Evolutionary conservation across 1,140 invertebrate genomes (phyloP).

Genomic region (Phymastichus coffea): DNA sequence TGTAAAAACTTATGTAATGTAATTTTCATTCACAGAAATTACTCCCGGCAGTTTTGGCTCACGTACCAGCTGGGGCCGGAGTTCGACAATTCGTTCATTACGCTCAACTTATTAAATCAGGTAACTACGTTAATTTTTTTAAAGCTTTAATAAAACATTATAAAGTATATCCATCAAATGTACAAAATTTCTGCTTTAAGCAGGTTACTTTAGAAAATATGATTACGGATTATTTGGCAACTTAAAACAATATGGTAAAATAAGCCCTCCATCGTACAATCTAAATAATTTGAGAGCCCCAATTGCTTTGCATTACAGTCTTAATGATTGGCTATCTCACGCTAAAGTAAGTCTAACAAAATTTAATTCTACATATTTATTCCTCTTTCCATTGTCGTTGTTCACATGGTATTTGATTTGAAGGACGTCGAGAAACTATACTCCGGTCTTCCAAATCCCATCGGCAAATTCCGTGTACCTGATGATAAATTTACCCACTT

Average conservation of each 20-base stretch:
- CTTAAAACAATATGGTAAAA: slow-evolving; percentile 55
- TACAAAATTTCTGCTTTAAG: neutral
- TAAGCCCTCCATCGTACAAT: slow-evolving; percentile 60
- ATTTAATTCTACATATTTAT: neutral
- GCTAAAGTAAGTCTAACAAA: slow-evolving; percentile 33
- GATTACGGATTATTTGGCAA: slow-evolving; percentile 60
- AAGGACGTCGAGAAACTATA: slow-evolving; percentile 48
- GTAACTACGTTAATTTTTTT: no score
- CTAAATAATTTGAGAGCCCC: slow-evolving; percentile 60
- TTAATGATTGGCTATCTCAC: slow-evolving; percentile 63
- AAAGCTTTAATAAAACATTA: no score
- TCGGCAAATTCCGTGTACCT: slow-evolving; percentile 60
- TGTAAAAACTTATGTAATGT: neutral
- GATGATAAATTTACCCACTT: slow-evolving; percentile 64
- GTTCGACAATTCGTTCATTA: slow-evolving; percentile 77
- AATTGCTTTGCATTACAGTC: slow-evolving; percentile 60
- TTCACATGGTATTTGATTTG: no score
- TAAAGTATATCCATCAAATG: no score
- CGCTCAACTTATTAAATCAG: slow-evolving; percentile 65
- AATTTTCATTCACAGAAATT: no score
- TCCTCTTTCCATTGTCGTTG: slow-evolving; percentile 12
- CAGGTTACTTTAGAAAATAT: slow-evolving; percentile 39
- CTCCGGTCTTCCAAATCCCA: slow-evolving; percentile 53
- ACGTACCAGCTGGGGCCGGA: slow-evolving; percentile 83
- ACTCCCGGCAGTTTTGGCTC: slow-evolving; percentile 72